Evolutionary conservation across 2,888 invertebrate genomes (phyloP).

Genomic region (Oasisia sp.): DNA sequence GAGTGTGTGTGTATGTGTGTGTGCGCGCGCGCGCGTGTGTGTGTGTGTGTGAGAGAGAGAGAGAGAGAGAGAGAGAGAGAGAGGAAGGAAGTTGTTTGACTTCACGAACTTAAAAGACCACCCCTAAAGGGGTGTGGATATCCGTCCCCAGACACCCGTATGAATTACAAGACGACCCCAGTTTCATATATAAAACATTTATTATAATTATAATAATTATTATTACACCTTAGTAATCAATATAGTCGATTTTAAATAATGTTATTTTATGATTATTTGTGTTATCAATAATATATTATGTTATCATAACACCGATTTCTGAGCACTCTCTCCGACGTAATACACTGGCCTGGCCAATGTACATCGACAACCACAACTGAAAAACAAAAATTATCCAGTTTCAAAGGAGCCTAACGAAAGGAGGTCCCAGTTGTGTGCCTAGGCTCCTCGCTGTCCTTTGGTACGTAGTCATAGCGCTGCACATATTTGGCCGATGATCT

Average conservation of each 20-base stretch:
- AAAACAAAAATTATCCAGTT: neutral
- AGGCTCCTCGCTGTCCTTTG: neutral
- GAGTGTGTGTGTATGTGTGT: too few relatives aligned
- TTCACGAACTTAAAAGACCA: too few relatives aligned
- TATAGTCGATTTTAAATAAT: neutral
- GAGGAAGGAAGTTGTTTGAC: too few relatives aligned
- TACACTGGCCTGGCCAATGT: neutral
- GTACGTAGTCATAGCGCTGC: neutral
- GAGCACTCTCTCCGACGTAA: neutral
- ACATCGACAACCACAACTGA: neutral
- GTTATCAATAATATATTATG: too few relatives aligned
- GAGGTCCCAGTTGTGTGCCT: neutral
- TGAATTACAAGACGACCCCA: neutral
- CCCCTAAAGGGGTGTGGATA: too few relatives aligned
- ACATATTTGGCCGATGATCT: neutral
- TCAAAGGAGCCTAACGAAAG: neutral
- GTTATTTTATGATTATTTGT: neutral
- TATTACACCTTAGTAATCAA: neutral
- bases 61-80: too few relatives aligned
- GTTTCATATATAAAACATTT: neutral
- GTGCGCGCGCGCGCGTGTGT: too few relatives aligned
- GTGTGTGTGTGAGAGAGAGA: too few relatives aligned
- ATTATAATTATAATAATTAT: neutral
- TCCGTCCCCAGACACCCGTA: neutral
- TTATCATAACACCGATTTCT: neutral